Percentiles rank a stretch among this genome's conserved stretches.
Conservation (phyloP, 2,888 invertebrate genomes). For the Dyspetes luteomarginatus region DNA sequence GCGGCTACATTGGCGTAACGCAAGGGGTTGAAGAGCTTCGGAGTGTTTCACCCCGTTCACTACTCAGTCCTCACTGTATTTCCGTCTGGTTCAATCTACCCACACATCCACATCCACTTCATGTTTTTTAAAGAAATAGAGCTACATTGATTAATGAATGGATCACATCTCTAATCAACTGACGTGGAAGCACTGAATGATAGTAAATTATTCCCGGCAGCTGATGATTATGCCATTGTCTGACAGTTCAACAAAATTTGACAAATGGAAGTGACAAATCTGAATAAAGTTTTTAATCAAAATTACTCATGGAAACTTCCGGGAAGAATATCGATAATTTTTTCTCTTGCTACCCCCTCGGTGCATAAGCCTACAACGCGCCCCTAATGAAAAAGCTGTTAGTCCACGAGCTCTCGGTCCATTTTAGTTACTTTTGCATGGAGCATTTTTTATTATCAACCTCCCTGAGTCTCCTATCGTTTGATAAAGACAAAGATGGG, state of each 20-base stretch:
- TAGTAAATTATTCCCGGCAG: too few species aligned
- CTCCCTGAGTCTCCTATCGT: constrained; percentile 29
- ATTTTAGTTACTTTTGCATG: constrained; percentile 35
- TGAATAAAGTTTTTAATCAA: background rate
- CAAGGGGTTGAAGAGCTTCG: constrained; percentile 8
- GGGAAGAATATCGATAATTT: constrained; percentile 49
- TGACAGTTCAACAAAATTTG: too few species aligned
- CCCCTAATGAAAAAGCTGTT: constrained; percentile 64
- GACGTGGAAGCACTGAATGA: background rate
- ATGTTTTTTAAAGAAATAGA: background rate
- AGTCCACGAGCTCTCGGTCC: constrained; percentile 34
- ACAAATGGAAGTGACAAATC: too few species aligned
- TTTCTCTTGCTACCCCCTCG: background rate
- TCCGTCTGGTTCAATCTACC: background rate
- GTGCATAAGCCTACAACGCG: constrained; percentile 31
- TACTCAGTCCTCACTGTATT: constrained; percentile 1
- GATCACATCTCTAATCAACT: constrained; percentile 39
- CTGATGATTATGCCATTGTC: too few species aligned
- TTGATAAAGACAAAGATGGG: constrained; percentile 62
- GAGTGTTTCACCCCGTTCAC: background rate
- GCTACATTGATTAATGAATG: constrained; percentile 43
- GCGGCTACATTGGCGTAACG: constrained; percentile 5
- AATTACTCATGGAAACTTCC: background rate
- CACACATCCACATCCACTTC: too few species aligned
- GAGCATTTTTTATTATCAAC: constrained; percentile 58